These are phyloP conservation scores for Brachynemurus nebulosus DNA, from an alignment of 2,888 invertebrate species.

Conservation along the genomic window DNA sequence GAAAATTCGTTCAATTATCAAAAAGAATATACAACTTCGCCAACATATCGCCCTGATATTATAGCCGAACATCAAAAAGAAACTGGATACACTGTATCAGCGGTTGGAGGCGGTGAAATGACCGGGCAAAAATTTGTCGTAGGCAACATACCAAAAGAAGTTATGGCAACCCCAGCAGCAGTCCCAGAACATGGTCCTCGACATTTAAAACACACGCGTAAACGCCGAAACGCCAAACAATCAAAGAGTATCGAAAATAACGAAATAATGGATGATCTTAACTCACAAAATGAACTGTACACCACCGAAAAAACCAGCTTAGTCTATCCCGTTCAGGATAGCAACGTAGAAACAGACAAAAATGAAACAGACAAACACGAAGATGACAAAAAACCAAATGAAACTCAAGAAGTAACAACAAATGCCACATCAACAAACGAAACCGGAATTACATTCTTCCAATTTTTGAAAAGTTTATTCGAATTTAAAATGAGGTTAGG, in stretches of 20 bases:
- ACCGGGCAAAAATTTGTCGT: slow-evolving; percentile 45
- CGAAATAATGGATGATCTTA: slow-evolving; percentile 30
- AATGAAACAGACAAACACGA: slow-evolving; percentile 10
- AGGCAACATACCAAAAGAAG: slow-evolving; percentile 47
- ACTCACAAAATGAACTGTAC: neutral
- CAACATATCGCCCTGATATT: slow-evolving; percentile 34
- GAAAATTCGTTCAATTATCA: neutral
- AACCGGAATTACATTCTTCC: slow-evolving; percentile 34
- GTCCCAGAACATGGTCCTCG: slow-evolving; percentile 54
- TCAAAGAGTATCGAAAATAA: slow-evolving; percentile 29
- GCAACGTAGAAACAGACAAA: slow-evolving; percentile 10
- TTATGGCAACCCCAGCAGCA: slow-evolving; percentile 39
- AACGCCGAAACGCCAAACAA: slow-evolving; percentile 12
- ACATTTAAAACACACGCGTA: slow-evolving; percentile 23
- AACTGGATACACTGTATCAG: slow-evolving; percentile 28
- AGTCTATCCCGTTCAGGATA: neutral
- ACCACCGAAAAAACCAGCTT: neutral
- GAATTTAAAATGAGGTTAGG: slow-evolving; percentile 55
- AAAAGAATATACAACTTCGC: slow-evolving; percentile 25
- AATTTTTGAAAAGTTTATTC: slow-evolving; percentile 46
- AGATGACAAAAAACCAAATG: slow-evolving; percentile 12
- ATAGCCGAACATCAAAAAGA: slow-evolving; percentile 30
- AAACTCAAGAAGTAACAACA: neutral
- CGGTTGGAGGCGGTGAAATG: slow-evolving; percentile 24
- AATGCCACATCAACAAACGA: neutral